These are phyloP conservation scores for Laothoe populi DNA, from an alignment of 2,888 invertebrate genomes.

Conservation along the genomic window DNA sequence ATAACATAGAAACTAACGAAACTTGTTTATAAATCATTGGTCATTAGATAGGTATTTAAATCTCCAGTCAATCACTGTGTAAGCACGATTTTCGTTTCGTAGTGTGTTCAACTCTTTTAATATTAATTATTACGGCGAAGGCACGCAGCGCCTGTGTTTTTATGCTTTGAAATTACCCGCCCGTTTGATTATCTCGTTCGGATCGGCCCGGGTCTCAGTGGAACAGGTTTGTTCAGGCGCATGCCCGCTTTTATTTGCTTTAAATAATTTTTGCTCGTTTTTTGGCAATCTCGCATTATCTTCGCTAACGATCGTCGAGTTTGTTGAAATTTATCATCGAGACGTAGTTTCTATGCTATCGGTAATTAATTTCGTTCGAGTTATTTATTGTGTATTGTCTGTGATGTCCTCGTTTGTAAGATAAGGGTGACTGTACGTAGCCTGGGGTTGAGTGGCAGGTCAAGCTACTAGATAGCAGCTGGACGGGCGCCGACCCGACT, in stretches of 20 bases:
- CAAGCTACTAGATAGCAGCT: slow-evolving; percentile 73
- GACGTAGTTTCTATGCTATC: slow-evolving; percentile 69
- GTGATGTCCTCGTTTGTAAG: slow-evolving; percentile 77
- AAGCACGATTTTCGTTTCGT: slow-evolving; percentile 47
- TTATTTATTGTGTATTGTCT: slow-evolving; percentile 69
- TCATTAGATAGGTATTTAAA: slow-evolving; percentile 26
- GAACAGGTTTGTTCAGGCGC: slow-evolving; percentile 71
- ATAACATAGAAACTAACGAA: slow-evolving; percentile 15
- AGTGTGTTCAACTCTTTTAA: slow-evolving; percentile 57
- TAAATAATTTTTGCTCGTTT: slow-evolving; percentile 77
- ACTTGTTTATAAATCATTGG: slow-evolving; percentile 21
- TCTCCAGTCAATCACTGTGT: slow-evolving; percentile 43
- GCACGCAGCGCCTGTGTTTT: slow-evolving; percentile 64
- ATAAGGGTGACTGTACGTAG: slow-evolving; percentile 67
- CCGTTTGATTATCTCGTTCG: slow-evolving; percentile 80
- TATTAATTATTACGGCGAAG: slow-evolving; percentile 71
- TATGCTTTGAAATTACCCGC: slow-evolving; percentile 72
- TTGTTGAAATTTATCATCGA: slow-evolving; percentile 78
- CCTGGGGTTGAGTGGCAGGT: slow-evolving; percentile 71
- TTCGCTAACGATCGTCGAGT: slow-evolving; percentile 73
- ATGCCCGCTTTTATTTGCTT: slow-evolving; percentile 80
- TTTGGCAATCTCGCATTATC: slow-evolving; percentile 82
- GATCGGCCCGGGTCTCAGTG: slow-evolving; percentile 60
- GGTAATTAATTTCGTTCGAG: slow-evolving; percentile 58
- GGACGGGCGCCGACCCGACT: slow-evolving; percentile 68